Conservation (phyloP, 2,888 invertebrate genomes). For the Caenorhabditis sp. region DNA sequence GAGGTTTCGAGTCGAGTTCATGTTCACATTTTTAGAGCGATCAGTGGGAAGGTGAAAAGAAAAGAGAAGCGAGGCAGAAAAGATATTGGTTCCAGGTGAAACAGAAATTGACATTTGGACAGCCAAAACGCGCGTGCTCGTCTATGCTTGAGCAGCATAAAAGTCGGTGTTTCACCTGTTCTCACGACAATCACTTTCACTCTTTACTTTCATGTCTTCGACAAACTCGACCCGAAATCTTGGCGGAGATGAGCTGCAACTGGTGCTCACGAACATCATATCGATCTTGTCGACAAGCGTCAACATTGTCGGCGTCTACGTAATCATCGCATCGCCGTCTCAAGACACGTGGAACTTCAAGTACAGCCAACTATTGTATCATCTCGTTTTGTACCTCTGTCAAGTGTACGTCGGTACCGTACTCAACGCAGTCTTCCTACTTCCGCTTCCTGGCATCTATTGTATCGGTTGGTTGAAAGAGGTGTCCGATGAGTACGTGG, state of each 20-base stretch:
- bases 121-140: too few relatives aligned
- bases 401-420: slow-evolving; percentile 12
- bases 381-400: neutral
- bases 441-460: slow-evolving; percentile 15
- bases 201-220: too few relatives aligned
- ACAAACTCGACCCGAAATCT: slow-evolving; percentile 15
- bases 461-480: slow-evolving; percentile 19
- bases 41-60: too few relatives aligned
- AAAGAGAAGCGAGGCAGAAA: too few relatives aligned
- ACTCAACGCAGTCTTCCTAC: slow-evolving; percentile 2
- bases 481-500: neutral
- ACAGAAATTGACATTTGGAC: too few relatives aligned
- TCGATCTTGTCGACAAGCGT: neutral
- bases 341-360: neutral
- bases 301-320: neutral
- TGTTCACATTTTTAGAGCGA: too few relatives aligned
- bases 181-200: too few relatives aligned
- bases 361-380: slow-evolving; percentile 5
- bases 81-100: too few relatives aligned
- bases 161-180: too few relatives aligned
- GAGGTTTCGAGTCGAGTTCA: neutral
- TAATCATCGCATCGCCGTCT: neutral
- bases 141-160: too few relatives aligned
- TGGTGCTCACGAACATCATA: neutral
- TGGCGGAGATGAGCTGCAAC: slow-evolving; percentile 1